phyloP scores from a whole-genome alignment of 2,888 invertebrate genomes.

The Liodrosophila aerea region DNA sequence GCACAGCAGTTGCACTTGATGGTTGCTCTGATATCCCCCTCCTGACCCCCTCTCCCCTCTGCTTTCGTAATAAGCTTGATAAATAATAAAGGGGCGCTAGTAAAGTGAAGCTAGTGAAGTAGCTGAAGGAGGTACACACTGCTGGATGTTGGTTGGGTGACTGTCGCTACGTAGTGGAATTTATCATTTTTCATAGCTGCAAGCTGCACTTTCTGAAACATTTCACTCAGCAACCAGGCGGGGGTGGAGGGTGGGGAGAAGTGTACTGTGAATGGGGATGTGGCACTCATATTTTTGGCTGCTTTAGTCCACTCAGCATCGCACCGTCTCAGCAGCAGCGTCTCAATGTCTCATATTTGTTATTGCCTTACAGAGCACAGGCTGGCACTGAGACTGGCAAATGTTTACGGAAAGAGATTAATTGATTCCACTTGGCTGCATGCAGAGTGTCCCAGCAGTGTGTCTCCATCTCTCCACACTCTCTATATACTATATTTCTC shows the following conservation, averaged over 20 bases:
- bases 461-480: not conserved
- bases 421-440: slow-evolving; percentile 78
- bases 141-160: slow-evolving; percentile 32
- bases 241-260: slow-evolving; percentile 5
- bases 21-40: slow-evolving; percentile 14
- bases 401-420: slow-evolving; percentile 76
- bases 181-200: slow-evolving; percentile 78
- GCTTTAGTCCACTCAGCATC: slow-evolving; percentile 63
- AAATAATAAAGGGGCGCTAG: slow-evolving; percentile 70
- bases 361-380: slow-evolving; percentile 31
- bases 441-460: slow-evolving; percentile 64
- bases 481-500: too few relatives aligned
- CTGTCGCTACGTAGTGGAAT: slow-evolving; percentile 68
- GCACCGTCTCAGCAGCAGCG: slow-evolving; percentile 37
- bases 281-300: slow-evolving; percentile 65
- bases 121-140: not conserved
- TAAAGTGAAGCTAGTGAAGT: slow-evolving; percentile 27
- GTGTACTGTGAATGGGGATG: not conserved
- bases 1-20: slow-evolving; percentile 73
- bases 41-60: slow-evolving; percentile 23
- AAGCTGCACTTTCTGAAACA: slow-evolving; percentile 79
- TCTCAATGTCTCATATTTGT: slow-evolving; percentile 38
- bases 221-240: slow-evolving; percentile 69
- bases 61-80: slow-evolving; percentile 76
- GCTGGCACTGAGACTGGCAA: slow-evolving; percentile 57